Conservation (phyloP, 2,888 invertebrate genomes). For the Eumacrocentrus americanus region DNA sequence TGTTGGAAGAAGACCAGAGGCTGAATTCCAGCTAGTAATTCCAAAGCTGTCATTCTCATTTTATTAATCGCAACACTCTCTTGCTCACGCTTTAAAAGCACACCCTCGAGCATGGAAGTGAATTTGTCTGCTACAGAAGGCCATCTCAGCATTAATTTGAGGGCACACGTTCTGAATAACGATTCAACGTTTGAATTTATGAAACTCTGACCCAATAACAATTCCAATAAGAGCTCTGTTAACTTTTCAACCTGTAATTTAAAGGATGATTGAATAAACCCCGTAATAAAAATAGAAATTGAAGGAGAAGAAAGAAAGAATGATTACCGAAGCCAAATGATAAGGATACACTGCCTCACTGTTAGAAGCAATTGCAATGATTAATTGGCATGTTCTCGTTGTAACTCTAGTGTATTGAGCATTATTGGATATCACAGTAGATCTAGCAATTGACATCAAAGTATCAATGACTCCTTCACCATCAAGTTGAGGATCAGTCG, state of each 20-base stretch:
- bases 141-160: constrained; percentile 59
- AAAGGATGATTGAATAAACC: too few species aligned
- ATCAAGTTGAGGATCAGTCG: constrained; percentile 53
- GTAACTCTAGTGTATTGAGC: constrained; percentile 58
- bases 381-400: constrained; percentile 57
- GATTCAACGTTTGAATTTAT: constrained; percentile 56
- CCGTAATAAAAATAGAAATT: constrained; percentile 5
- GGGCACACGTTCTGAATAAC: constrained; percentile 55
- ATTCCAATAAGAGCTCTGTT: constrained; percentile 54
- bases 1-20: constrained; percentile 52
- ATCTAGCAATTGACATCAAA: constrained; percentile 56
- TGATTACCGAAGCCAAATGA: constrained; percentile 53
- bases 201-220: constrained; percentile 55
- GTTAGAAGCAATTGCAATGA: constrained; percentile 58
- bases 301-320: constrained; percentile 4
- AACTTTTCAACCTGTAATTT: constrained; percentile 56
- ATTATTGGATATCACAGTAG: constrained; percentile 59
- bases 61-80: constrained; percentile 44
- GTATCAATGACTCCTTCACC: constrained; percentile 58
- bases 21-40: constrained; percentile 54
- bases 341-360: constrained; percentile 57
- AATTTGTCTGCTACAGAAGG: constrained; percentile 58
- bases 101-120: constrained; percentile 51
- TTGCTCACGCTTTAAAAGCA: constrained; percentile 50
- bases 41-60: constrained; percentile 52